Evolutionary conservation across 2,888 invertebrate genomes (phyloP).

Genomic region (Folsomia candida): DNA sequence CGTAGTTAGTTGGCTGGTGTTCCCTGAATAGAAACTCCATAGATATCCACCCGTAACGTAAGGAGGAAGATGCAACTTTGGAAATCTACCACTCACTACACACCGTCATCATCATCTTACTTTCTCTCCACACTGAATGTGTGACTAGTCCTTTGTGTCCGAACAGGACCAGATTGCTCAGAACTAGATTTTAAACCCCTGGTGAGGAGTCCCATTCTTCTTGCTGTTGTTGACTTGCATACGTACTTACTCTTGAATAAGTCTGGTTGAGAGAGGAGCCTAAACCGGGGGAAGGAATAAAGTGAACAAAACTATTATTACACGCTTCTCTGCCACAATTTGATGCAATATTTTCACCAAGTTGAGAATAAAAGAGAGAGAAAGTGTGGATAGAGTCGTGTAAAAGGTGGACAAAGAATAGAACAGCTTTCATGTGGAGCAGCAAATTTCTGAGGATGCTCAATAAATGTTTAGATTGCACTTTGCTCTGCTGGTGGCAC

Average conservation of each 20-base stretch:
- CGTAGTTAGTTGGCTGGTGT: too few species aligned
- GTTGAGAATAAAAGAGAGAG: background rate
- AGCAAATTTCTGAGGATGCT: background rate
- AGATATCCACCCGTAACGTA: too few species aligned
- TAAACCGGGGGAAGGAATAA: background rate
- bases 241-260: background rate
- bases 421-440: background rate
- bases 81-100: too few species aligned
- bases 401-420: too few species aligned
- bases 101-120: background rate
- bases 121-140: background rate
- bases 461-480: background rate
- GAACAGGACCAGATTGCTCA: background rate
- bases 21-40: too few species aligned
- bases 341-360: background rate
- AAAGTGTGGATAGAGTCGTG: too few species aligned
- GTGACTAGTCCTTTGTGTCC: background rate
- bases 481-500: background rate
- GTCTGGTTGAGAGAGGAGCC: background rate
- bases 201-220: background rate
- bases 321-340: background rate
- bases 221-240: background rate
- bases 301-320: background rate
- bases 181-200: background rate
- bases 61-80: too few species aligned